Evolutionary conservation across 2,888 invertebrate genomes (phyloP).

Genomic region (Eulithis testata): DNA sequence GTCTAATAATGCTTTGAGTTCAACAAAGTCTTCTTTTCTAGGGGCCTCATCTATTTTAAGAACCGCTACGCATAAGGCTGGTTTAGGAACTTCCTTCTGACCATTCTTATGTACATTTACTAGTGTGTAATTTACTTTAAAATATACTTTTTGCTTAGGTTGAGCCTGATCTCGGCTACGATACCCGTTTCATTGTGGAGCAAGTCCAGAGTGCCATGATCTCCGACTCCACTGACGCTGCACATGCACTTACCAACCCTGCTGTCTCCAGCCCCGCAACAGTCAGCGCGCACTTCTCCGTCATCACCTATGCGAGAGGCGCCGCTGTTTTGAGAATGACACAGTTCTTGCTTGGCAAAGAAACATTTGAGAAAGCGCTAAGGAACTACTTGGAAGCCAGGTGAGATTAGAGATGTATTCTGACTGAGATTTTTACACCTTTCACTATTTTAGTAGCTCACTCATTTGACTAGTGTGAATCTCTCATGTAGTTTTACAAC

Average conservation of each 20-base stretch:
- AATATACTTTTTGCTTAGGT: slow-evolving; percentile 52
- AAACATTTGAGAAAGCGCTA: slow-evolving; percentile 81
- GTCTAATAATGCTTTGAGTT: too few relatives aligned
- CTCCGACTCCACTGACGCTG: slow-evolving; percentile 82
- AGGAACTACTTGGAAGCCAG: slow-evolving; percentile 78
- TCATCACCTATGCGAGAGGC: slow-evolving; percentile 89
- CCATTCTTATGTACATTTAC: too few relatives aligned
- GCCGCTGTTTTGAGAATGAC: slow-evolving; percentile 87
- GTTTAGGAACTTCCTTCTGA: too few relatives aligned
- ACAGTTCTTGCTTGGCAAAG: slow-evolving; percentile 83
- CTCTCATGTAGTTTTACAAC: too few relatives aligned
- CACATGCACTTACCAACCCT: slow-evolving; percentile 85
- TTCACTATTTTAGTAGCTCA: too few relatives aligned
- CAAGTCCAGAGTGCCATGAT: slow-evolving; percentile 87
- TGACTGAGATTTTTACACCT: too few relatives aligned
- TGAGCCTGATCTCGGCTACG: slow-evolving; percentile 63
- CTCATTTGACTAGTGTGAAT: too few relatives aligned
- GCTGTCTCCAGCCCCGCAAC: slow-evolving; percentile 83
- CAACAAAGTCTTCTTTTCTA: too few relatives aligned
- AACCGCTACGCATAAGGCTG: too few relatives aligned
- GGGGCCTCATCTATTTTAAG: too few relatives aligned
- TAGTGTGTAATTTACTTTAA: neutral
- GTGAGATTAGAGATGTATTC: slow-evolving; percentile 44
- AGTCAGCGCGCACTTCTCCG: slow-evolving; percentile 86
- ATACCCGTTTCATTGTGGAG: slow-evolving; percentile 86